Percentiles rank a stretch among this genome's conserved stretches.
phyloP scores from a whole-genome alignment of 2,113 vertebrate genomes.

The Argyrosomus japonicus region DNA sequence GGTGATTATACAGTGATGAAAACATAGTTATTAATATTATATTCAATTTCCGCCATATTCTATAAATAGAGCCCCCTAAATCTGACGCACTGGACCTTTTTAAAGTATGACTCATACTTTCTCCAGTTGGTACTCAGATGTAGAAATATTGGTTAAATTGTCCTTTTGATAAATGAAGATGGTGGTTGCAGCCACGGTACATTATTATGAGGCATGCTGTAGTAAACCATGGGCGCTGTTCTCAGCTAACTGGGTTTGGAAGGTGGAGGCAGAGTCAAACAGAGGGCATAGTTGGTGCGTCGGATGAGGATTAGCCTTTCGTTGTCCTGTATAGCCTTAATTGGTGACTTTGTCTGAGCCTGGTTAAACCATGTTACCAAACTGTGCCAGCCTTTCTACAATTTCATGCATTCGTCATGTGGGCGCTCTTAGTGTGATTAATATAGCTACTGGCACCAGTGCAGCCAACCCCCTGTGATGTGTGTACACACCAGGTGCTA shows the following conservation, averaged over 20 bases:
- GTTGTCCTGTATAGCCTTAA: slow-evolving; percentile 14
- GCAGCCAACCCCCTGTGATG: slow-evolving; percentile 19
- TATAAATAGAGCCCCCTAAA: no score
- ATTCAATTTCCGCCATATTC: no score
- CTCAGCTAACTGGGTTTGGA: slow-evolving; percentile 19
- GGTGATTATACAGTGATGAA: no score
- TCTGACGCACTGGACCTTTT: no score
- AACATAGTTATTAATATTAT: no score
- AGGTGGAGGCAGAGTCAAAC: slow-evolving; percentile 34
- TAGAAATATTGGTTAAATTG: not conserved
- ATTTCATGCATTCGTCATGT: slow-evolving; percentile 61
- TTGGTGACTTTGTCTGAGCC: slow-evolving; percentile 41
- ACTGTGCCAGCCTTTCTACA: slow-evolving; percentile 50
- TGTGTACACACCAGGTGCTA: slow-evolving; percentile 46
- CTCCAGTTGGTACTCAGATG: not conserved
- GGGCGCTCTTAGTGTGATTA: slow-evolving; percentile 64
- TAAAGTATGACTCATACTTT: not conserved
- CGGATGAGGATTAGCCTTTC: not conserved
- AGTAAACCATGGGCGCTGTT: not conserved
- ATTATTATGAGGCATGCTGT: not conserved
- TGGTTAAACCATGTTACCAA: slow-evolving; percentile 26
- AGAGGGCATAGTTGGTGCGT: slow-evolving; percentile 16
- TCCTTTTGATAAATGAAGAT: not conserved
- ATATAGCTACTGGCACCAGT: slow-evolving; percentile 53
- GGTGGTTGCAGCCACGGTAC: not conserved